A percentile compares a stretch with the other conserved stretches of the same genome.
phyloP scores from a whole-genome alignment of 2,888 invertebrate species.

The Tipula unca region DNA sequence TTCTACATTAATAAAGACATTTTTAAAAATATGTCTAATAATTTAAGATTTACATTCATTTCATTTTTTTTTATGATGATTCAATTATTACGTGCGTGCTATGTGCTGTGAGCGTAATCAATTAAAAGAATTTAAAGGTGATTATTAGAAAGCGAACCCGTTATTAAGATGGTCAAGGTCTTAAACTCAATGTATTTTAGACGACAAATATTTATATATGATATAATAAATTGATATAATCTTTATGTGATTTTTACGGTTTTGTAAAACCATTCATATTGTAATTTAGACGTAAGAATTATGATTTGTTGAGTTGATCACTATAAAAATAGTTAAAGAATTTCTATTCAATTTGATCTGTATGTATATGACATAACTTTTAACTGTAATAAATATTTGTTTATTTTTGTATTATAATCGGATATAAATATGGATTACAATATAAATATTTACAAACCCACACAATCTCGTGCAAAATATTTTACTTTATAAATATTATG shows the following conservation, averaged over 20 bases:
- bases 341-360: too few relatives aligned
- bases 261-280: not conserved
- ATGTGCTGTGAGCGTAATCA: not conserved
- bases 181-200: not conserved
- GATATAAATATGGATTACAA: too few relatives aligned
- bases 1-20: not conserved
- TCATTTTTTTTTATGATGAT: slow-evolving; percentile 2
- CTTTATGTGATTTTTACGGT: too few relatives aligned
- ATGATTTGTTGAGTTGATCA: too few relatives aligned
- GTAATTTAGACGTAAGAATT: not conserved
- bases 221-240: too few relatives aligned
- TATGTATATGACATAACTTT: too few relatives aligned
- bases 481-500: too few relatives aligned
- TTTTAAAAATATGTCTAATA: not conserved
- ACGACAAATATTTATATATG: not conserved
- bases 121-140: not conserved
- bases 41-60: not conserved
- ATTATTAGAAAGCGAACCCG: not conserved
- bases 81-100: not conserved
- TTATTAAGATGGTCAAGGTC: not conserved
- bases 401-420: too few relatives aligned
- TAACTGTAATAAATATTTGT: too few relatives aligned
- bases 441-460: too few relatives aligned
- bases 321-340: too few relatives aligned
- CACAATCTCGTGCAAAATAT: too few relatives aligned